Evolutionary conservation across 2,113 vertebrate genomes (phyloP), one percentile per base, ranked within the genome.

Genomic region (Lepidothrix coronata): DNA sequence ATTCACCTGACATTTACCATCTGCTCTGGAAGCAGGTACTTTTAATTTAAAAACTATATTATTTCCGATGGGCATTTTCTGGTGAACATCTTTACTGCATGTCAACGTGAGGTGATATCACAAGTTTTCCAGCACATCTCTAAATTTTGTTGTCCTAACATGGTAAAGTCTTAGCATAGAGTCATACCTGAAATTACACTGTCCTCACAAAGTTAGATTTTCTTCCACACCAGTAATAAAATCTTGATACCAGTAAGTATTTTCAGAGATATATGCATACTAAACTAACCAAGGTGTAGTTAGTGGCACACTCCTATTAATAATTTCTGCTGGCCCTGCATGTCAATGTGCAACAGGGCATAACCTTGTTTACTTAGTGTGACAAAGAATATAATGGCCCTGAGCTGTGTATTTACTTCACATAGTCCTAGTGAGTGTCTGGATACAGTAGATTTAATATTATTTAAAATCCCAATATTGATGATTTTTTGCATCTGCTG

Each of bases 401-500:
- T 0, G 0, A 75, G 78, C 82, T 80, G 73, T 83, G 65, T 33
- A 44, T 90, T 94, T 90, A 90, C 79, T 71, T 96, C 72, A 44
- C 63, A 9, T 12, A 63, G 85, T 44, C 72, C 71, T 39, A 31
- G 55, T 48, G 63, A 74, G 37, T 71, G 66, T 78, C 81, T 92
- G 73, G 88, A 61, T 78, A 67, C 27, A 59, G 76, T 68, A 52
- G 39, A 95, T 72, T 86, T 83, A 73, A 30, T 93, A 49, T 91
- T 81, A 84, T 94, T 92, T 87, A 68, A 87, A 94, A 80, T 87
- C 37, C 19, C 44, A 58, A 2, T 92, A 85, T 80, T 72, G 83
- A 92, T 68, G 72, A 67, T 81, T 84, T 66, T 92, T 87, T 95
- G 72, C 76, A 91, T 86, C 85, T 96, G 76, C 77, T 96, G 92